Base-by-base conservation (phyloP, 2,113 vertebrate species). In the Cinclus mexicanus region DNA sequence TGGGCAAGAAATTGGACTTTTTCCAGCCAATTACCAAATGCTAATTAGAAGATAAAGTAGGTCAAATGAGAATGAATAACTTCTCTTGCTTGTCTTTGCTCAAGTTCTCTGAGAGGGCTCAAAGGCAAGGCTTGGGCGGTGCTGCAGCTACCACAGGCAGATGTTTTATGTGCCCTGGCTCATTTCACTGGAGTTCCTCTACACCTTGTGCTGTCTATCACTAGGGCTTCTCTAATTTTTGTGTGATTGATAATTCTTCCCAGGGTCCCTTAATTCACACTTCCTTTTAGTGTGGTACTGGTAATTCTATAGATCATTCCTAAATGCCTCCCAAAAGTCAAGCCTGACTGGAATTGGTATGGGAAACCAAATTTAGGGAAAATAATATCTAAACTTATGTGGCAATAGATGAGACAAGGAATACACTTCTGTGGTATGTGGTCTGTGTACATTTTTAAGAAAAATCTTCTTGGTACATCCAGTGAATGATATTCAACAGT, bases 11-110 rank as follows among this genome's bases (percentile, higher is more conserved):
- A 72, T 37, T 87, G 89, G 89, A 92, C 86, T 78, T 93, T 92
- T 83, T 93, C 95, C 83, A 92, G 56, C 39, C 83, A 92, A 93
- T 94, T 94, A 94, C 67, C 53, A 65, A 85, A 91, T 93, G 84
- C 80, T 95, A 94, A 92, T 92, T 86, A 90, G 93, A 93, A 86
- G 71, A 64, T 91, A n/a, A 87, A 82, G 49, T 82, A 93, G 91
- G 94, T 94, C 83, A 97, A 65, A 89, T 79, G 81, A 82, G 65
- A 95, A 88, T 28, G 61, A 83, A 33, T 89, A 94, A 79, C 57
- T 94, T 84, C 24, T 59, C 5, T n/a, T 93, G 42, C 80, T 83
- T 23, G 1, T 61, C 71, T 89, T 90, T 83, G 41, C 69, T 93
- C 56, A 52, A 10, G 57, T 75, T 90, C 76, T 81, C 74, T 41